These are phyloP conservation scores for Harlomillsia oculata DNA, from an alignment of 1,140 invertebrate genomes.

Conservation along the genomic window DNA sequence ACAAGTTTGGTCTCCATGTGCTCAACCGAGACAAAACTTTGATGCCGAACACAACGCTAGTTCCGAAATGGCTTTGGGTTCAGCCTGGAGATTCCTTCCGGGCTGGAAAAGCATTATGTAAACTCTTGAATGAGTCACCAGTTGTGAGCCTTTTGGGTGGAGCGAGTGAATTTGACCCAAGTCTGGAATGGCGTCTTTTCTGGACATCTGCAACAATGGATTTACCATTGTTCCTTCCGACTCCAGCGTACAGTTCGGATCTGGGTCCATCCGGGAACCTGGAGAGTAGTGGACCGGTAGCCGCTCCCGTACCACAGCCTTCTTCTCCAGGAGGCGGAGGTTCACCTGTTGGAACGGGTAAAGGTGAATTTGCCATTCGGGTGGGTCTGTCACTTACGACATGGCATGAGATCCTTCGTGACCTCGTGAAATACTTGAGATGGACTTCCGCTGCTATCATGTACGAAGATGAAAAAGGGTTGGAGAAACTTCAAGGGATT, in stretches of 20 bases:
- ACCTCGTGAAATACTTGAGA: conserved; percentile 14
- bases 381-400: conserved; percentile 10
- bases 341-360: background rate
- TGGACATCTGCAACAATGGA: conserved; percentile 26
- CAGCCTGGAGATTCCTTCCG: conserved; percentile 56
- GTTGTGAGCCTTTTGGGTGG: conserved; percentile 18
- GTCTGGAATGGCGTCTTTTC: conserved; percentile 26
- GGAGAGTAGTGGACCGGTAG: too few species aligned
- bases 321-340: background rate
- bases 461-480: conserved; percentile 31
- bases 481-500: conserved; percentile 30
- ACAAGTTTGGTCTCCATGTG: conserved; percentile 57
- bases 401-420: conserved; percentile 9
- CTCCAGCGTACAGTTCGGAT: conserved; percentile 16
- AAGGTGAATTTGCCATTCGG: conserved; percentile 24
- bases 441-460: conserved; percentile 20
- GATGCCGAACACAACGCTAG: conserved; percentile 53
- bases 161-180: conserved; percentile 20
- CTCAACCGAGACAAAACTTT: conserved; percentile 55
- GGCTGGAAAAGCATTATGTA: conserved; percentile 54
- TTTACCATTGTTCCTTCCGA: conserved; percentile 25
- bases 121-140: conserved; percentile 11
- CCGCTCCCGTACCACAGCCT: background rate
- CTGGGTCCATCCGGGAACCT: too few species aligned
- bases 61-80: conserved; percentile 57